These are phyloP conservation scores for Homarus americanus DNA, from an alignment of 1,140 invertebrate species.

Conservation along the genomic window DNA sequence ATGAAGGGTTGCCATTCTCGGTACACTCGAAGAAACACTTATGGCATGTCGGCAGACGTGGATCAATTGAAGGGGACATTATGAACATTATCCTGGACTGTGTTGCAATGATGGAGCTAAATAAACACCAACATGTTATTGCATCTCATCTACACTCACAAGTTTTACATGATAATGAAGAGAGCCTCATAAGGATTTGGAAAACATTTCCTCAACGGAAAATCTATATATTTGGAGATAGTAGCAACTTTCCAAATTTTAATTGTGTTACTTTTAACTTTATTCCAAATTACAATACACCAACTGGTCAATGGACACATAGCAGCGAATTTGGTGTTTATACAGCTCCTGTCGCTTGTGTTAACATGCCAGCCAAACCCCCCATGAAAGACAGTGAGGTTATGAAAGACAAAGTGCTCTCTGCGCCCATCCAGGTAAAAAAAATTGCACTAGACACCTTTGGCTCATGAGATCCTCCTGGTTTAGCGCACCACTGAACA, in stretches of 20 bases:
- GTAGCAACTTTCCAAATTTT: not conserved
- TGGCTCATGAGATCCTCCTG: constrained; percentile 51
- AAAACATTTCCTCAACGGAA: not conserved
- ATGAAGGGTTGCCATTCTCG: constrained; percentile 55
- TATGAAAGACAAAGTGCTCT: constrained; percentile 73
- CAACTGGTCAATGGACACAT: not conserved
- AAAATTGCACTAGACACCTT: constrained; percentile 23
- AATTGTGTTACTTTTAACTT: not conserved
- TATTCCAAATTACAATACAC: not conserved
- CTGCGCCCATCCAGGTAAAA: constrained; percentile 50
- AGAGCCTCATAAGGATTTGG: not conserved
- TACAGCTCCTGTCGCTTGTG: constrained; percentile 58
- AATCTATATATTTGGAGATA: not conserved
- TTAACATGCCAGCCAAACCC: constrained; percentile 67
- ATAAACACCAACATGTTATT: constrained; percentile 49
- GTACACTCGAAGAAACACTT: constrained; percentile 64
- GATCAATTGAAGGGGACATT: constrained; percentile 56
- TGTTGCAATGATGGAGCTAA: constrained; percentile 65
- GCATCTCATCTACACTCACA: not conserved
- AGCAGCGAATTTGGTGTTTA: constrained; percentile 20
- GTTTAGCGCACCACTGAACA: constrained; percentile 29
- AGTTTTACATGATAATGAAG: not conserved
- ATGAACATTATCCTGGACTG: constrained; percentile 63
- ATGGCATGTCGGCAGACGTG: constrained; percentile 59
- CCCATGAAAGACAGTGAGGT: constrained; percentile 72